A percentile compares a stretch with the other conserved stretches of the same genome.
phyloP scores from a whole-genome alignment of 2,113 vertebrate genomes.

The Scopus umbretta region DNA sequence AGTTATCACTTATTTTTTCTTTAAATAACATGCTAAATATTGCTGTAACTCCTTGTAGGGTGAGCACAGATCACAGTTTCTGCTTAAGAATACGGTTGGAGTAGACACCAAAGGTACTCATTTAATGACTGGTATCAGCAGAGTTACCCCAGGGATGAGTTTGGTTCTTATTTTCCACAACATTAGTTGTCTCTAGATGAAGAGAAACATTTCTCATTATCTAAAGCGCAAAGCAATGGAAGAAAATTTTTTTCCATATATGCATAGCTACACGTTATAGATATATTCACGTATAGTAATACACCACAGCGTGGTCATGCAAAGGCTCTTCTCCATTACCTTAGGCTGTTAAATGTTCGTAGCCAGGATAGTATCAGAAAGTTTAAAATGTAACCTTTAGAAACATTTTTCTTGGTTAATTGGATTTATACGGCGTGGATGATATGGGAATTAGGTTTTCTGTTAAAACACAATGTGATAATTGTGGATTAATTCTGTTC shows the following conservation, averaged over 20 bases:
- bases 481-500: neutral
- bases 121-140: neutral
- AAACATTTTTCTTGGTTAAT: neutral
- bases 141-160: neutral
- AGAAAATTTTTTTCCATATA: neutral
- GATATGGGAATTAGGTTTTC: neutral
- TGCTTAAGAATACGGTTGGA: neutral
- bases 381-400: neutral
- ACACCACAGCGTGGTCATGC: neutral
- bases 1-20: neutral
- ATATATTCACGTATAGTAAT: neutral
- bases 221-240: neutral
- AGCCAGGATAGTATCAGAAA: neutral
- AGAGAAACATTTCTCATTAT: neutral
- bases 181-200: neutral
- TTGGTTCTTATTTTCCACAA: neutral
- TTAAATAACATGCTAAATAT: neutral
- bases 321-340: neutral
- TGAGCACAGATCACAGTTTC: neutral
- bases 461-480: neutral
- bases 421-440: neutral
- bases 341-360: neutral
- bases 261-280: neutral
- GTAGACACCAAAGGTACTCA: neutral
- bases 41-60: neutral